phyloP scores from a whole-genome alignment of 2,888 invertebrate species.

The Caenorhabditis angaria region DNA sequence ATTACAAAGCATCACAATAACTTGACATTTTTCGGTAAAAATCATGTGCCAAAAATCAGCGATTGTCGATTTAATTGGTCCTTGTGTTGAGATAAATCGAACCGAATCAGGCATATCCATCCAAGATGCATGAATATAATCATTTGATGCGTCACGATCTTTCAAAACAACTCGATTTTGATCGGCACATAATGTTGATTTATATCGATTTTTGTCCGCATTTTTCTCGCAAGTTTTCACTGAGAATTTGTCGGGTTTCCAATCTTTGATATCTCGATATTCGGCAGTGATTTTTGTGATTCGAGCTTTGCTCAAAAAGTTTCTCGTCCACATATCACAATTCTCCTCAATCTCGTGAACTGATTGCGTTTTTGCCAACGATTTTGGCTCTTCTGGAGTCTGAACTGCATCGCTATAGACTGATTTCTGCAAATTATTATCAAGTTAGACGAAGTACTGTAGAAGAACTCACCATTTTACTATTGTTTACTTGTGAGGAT shows the following conservation, averaged over 20 bases:
- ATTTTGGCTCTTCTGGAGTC: too few relatives aligned
- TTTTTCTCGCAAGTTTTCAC: slow-evolving; percentile 14
- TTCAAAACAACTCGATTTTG: slow-evolving; percentile 38
- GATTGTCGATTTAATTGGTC: slow-evolving; percentile 27
- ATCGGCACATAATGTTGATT: slow-evolving; percentile 29
- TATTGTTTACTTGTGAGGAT: too few relatives aligned
- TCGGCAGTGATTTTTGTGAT: slow-evolving; percentile 23
- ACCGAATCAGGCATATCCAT: slow-evolving; percentile 34
- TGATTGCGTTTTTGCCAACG: background rate
- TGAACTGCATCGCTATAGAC: too few relatives aligned
- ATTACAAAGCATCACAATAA: slow-evolving; percentile 39
- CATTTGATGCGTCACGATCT: slow-evolving; percentile 19
- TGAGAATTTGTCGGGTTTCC: slow-evolving; percentile 12
- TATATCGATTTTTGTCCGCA: slow-evolving; percentile 33
- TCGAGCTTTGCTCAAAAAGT: slow-evolving; percentile 2
- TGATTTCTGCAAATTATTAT: too few relatives aligned
- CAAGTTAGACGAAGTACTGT: too few relatives aligned
- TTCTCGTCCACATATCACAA: background rate
- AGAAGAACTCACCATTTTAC: too few relatives aligned
- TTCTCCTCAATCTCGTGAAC: background rate
- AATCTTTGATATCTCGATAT: slow-evolving; percentile 27
- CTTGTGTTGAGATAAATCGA: slow-evolving; percentile 42
- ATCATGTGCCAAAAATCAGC: slow-evolving; percentile 47
- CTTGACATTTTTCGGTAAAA: slow-evolving; percentile 32
- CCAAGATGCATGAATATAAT: slow-evolving; percentile 47